Evolutionary conservation across 2,888 invertebrate genomes (phyloP).

Genomic region (Sminthurides aquaticus): DNA sequence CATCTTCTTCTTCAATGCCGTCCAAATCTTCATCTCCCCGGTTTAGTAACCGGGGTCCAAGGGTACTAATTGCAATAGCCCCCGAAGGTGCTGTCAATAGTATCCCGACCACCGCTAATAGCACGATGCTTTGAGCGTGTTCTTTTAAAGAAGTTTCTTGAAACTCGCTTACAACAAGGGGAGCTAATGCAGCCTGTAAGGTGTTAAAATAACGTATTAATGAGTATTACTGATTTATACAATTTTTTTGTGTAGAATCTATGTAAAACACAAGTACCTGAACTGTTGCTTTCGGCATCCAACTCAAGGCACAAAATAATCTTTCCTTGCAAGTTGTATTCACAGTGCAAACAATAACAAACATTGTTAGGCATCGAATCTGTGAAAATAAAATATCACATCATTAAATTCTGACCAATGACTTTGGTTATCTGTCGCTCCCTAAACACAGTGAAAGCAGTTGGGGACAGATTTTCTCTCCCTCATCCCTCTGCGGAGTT

Average conservation of each 20-base stretch:
- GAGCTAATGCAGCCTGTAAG: slow-evolving; percentile 34
- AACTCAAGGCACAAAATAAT: slow-evolving; percentile 34
- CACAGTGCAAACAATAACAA: slow-evolving; percentile 17
- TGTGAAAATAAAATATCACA: slow-evolving; percentile 9
- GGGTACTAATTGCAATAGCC: slow-evolving; percentile 29
- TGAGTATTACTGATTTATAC: too few relatives aligned
- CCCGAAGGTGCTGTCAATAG: slow-evolving; percentile 38
- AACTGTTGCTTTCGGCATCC: slow-evolving; percentile 43
- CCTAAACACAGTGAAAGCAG: too few relatives aligned
- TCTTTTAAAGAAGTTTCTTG: slow-evolving; percentile 4
- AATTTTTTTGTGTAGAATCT: background rate
- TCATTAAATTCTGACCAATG: background rate
- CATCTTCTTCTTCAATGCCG: background rate
- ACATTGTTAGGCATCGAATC: slow-evolving; percentile 29
- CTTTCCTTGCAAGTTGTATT: slow-evolving; percentile 29
- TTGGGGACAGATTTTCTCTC: too few relatives aligned
- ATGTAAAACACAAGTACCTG: slow-evolving; percentile 23
- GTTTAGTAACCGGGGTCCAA: slow-evolving; percentile 12
- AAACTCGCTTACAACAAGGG: slow-evolving; percentile 32
- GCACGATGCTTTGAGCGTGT: slow-evolving; percentile 27
- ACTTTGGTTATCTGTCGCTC: too few relatives aligned
- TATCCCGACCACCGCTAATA: slow-evolving; percentile 35
- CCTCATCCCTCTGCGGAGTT: too few relatives aligned
- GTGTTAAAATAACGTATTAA: background rate
- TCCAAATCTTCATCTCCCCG: background rate